Evolutionary conservation across 2,113 vertebrate species (phyloP).

Genomic region (Monopterus albus): DNA sequence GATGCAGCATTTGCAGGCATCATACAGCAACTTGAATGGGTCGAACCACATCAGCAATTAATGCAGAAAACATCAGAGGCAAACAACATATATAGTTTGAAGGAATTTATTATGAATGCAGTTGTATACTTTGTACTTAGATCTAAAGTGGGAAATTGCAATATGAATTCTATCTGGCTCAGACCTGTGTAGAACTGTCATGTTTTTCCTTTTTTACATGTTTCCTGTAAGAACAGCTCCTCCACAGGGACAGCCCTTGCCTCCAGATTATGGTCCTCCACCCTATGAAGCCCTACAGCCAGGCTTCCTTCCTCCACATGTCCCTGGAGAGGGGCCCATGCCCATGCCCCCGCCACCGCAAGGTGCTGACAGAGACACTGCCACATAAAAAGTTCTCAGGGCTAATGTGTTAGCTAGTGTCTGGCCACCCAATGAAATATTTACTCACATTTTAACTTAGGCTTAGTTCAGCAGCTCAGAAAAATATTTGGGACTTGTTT

Average conservation of each 20-base stretch:
- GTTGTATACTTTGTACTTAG: too few species aligned
- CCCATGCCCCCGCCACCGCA: conserved; percentile 80
- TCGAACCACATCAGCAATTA: not conserved
- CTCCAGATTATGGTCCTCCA: conserved; percentile 92
- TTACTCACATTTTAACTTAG: not conserved
- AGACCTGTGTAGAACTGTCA: not conserved
- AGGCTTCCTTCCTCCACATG: conserved; percentile 88
- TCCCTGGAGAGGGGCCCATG: conserved; percentile 85
- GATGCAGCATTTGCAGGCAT: not conserved
- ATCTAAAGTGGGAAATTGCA: not conserved
- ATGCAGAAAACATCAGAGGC: too few species aligned
- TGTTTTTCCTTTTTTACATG: conserved; percentile 51
- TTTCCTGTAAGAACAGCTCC: conserved; percentile 81
- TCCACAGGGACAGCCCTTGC: conserved; percentile 84
- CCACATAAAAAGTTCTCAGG: too few species aligned
- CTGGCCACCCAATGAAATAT: not conserved
- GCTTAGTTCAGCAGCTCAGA: not conserved
- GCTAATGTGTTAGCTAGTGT: too few species aligned
- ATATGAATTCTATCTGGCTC: not conserved
- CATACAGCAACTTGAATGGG: not conserved
- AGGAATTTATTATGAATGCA: too few species aligned
- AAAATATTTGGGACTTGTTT: not conserved
- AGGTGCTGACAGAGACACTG: too few species aligned
- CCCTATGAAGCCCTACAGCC: conserved; percentile 90
- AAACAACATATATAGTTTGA: too few species aligned